Percentiles rank a stretch among this genome's conserved stretches.
Evolutionary conservation across 2,113 vertebrate species (phyloP).

Genomic region (Colossoma macropomum): DNA sequence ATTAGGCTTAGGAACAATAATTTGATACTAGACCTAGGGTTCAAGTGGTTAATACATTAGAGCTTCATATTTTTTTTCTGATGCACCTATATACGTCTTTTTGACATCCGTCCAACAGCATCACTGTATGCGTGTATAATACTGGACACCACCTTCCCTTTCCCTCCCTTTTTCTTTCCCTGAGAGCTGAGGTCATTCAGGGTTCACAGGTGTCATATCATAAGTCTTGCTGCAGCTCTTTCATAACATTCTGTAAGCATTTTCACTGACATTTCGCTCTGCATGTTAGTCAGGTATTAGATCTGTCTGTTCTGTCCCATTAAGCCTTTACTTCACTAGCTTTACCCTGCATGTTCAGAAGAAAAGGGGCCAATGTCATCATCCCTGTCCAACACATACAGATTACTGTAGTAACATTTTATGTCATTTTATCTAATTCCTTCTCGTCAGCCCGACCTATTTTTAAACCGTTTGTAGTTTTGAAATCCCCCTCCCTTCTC

Average conservation of each 20-base stretch:
- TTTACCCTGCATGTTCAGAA: neutral
- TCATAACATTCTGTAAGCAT: neutral
- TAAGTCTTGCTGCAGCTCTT: neutral
- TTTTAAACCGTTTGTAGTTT: conserved; percentile 48
- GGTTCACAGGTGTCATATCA: neutral
- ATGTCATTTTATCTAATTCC: conserved; percentile 5
- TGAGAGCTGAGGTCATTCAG: conserved; percentile 15
- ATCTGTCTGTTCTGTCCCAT: neutral
- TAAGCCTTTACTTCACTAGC: neutral
- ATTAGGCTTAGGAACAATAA: neutral
- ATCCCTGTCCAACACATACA: neutral
- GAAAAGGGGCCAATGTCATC: neutral
- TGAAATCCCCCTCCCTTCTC: conserved; percentile 53
- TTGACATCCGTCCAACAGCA: neutral
- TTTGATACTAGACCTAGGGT: no score
- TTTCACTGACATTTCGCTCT: neutral
- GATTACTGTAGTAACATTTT: neutral
- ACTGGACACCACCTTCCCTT: neutral
- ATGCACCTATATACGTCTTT: neutral
- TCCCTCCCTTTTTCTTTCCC: neutral
- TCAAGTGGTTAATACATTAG: neutral
- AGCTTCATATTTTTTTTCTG: neutral
- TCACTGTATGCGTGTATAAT: neutral
- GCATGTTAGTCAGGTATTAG: neutral
- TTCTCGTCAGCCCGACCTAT: neutral